These are phyloP conservation scores for Sinocyclocheilus rhinocerous DNA, from an alignment of 2,113 vertebrate genomes.

Conservation along the genomic window DNA sequence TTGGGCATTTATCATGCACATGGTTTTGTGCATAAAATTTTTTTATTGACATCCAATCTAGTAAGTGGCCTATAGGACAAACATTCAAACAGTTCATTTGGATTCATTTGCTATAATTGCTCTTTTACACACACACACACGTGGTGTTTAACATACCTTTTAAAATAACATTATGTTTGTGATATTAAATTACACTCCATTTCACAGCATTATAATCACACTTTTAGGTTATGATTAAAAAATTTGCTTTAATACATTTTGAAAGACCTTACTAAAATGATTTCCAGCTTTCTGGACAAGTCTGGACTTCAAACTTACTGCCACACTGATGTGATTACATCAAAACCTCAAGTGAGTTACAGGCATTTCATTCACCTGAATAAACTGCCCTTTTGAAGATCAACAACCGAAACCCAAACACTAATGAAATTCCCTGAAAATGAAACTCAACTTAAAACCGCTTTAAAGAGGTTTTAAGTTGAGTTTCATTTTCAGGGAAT, in stretches of 20 bases:
- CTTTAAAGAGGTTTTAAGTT: neutral
- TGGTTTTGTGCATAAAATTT: neutral
- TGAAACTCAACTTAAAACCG: neutral
- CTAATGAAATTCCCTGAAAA: neutral
- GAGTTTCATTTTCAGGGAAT: too few species aligned
- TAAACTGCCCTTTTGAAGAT: neutral
- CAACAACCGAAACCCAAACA: neutral
- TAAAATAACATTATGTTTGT: slow-evolving; percentile 3
- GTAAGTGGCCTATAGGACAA: neutral
- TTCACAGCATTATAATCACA: neutral
- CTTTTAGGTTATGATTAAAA: neutral
- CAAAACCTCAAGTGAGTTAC: slow-evolving; percentile 1
- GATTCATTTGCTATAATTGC: too few species aligned
- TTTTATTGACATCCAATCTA: neutral
- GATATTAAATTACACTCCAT: neutral
- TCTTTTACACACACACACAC: too few species aligned
- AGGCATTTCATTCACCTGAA: neutral
- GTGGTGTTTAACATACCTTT: neutral
- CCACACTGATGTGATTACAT: slow-evolving; percentile 4
- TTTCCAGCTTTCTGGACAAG: neutral
- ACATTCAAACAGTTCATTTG: neutral
- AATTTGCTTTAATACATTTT: neutral
- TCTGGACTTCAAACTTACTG: slow-evolving; percentile 3
- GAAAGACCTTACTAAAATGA: neutral
- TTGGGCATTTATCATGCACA: neutral